Percentiles rank a stretch among this genome's conserved stretches.
These are phyloP conservation scores for Xiphophorus couchianus DNA, from an alignment of 2,113 vertebrate genomes.

Conservation along the genomic window DNA sequence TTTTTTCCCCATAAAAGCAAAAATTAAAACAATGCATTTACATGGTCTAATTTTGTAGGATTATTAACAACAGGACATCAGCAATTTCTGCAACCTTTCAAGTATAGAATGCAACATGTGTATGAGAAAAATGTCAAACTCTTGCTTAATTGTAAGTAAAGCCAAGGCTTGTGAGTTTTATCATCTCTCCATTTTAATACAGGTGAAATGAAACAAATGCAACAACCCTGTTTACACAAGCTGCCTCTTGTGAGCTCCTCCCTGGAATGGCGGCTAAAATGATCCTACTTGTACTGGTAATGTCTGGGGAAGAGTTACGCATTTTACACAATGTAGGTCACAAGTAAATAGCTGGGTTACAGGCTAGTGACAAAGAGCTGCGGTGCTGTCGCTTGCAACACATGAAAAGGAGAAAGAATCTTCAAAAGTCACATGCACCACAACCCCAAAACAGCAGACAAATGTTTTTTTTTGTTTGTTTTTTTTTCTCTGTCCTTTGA, in stretches of 20 bases:
- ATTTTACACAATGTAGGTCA: slow-evolving; percentile 80
- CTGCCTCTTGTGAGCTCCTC: slow-evolving; percentile 68
- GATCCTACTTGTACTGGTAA: slow-evolving; percentile 72
- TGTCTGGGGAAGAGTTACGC: slow-evolving; percentile 76
- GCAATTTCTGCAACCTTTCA: neutral
- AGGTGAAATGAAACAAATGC: slow-evolving; percentile 84
- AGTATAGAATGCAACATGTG: neutral
- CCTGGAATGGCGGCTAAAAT: slow-evolving; percentile 72
- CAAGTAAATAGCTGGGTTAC: slow-evolving; percentile 77
- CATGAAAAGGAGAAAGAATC: slow-evolving; percentile 70
- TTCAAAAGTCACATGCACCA: slow-evolving; percentile 81
- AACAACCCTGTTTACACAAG: slow-evolving; percentile 83
- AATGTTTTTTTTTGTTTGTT: slow-evolving; percentile 51
- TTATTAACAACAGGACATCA: slow-evolving; percentile 25
- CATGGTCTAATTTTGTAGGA: neutral
- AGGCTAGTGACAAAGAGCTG: slow-evolving; percentile 70
- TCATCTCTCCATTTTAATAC: slow-evolving; percentile 83
- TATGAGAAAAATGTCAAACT: neutral
- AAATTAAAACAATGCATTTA: neutral
- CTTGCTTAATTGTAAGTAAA: slow-evolving; percentile 57
- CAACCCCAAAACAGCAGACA: slow-evolving; percentile 77
- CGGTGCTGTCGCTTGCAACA: slow-evolving; percentile 66
- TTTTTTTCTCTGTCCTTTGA: slow-evolving; percentile 59
- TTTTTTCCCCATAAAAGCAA: neutral
- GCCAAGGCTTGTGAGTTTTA: slow-evolving; percentile 69